Evolutionary conservation across 2,113 vertebrate species (phyloP).

Genomic region (Chaetodon trifascialis): DNA sequence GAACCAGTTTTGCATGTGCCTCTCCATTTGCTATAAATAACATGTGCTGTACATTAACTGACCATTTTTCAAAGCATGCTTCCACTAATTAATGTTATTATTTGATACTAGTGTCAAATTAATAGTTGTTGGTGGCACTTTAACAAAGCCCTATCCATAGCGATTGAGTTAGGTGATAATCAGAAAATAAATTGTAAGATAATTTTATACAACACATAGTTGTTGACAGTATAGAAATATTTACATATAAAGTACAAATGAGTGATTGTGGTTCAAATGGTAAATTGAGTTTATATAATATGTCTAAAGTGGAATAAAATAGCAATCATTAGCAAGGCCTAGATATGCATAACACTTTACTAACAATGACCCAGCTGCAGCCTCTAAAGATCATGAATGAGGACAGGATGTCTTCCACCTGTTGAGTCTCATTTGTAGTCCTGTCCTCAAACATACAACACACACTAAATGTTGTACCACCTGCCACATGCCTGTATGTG

Average conservation of each 20-base stretch:
- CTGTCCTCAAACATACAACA: background rate
- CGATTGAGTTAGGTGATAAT: background rate
- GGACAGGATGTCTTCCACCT: background rate
- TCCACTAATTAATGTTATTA: background rate
- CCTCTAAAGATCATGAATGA: constrained; percentile 1
- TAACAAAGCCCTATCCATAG: background rate
- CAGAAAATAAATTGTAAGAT: background rate
- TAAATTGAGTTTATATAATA: background rate
- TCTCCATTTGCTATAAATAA: background rate
- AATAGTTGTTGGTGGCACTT: background rate
- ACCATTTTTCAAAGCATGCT: background rate
- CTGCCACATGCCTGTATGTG: background rate
- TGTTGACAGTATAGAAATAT: background rate
- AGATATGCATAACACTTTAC: no score
- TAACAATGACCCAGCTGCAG: background rate
- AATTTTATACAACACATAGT: background rate
- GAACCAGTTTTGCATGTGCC: background rate
- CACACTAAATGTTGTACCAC: background rate
- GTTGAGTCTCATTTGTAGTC: background rate
- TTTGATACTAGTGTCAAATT: background rate
- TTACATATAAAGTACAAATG: background rate
- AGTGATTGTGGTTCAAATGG: background rate
- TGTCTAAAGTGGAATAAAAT: background rate
- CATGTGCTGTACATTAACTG: background rate
- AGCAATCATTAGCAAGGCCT: background rate